Base-by-base conservation (phyloP, 1,140 invertebrate species). In the Procambarus clarkii region DNA sequence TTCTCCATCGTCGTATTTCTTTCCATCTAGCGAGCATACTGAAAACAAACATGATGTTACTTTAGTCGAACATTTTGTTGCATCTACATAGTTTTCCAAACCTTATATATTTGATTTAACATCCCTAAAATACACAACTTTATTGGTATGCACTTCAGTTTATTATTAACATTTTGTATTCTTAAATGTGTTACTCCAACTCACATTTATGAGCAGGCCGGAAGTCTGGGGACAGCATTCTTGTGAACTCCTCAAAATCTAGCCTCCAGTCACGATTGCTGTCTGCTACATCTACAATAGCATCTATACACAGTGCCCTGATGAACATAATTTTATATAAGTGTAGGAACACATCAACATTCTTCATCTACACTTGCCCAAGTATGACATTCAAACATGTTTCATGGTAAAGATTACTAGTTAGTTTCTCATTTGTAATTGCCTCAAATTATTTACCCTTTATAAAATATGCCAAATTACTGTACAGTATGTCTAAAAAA, bases 291-390 rank as follows among this genome's bases (percentile, higher is more conserved):
- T 94, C 93, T 48, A 94, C 91, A 58, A 94, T 91, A 71, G 93
- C 93, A 92, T 94, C 93, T 13, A 94, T 90, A 79, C 94, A 94
- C 21, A 94, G 79, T 13, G 93, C 93, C 79, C 94, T 94, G 87
- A 34, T 44, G 18, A 21, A 45, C 3, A n/a, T 13, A 8, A 34
- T 54, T 74, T 24, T 24, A 44, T 34, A 8, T 74, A 74, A 34
- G 24, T 74, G 2, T n/a, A 74, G 24, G 69, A 64, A 1, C 21
- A 18, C 8, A 54, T 54, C 34, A 34, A 34, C 34, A 34, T 34
- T 34, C 34, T 34, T 34, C 34, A 34, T 34, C 34, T 34, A 34
- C 34, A 34, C 34, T 34, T 34, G 34, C 34, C 1, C 34, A 34
- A 34, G 34, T 34, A 34, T 34, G 34, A 34, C 34, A 34, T 34